phyloP scores from a whole-genome alignment of 2,797 vertebrate species.

The Danio kyathit region DNA sequence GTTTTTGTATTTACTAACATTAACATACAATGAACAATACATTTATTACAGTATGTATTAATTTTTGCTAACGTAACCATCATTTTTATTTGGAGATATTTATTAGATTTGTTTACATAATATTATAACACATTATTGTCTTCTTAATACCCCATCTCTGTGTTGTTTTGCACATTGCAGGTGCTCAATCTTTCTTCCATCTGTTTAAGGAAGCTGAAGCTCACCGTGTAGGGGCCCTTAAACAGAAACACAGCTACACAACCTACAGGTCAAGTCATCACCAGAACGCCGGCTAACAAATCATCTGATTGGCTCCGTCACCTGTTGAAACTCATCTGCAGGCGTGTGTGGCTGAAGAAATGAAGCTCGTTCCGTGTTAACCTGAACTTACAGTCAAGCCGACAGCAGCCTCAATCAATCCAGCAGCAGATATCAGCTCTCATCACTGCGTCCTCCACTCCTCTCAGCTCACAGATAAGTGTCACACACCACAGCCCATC shows the following conservation, averaged over 20 bases:
- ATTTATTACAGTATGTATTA: too few relatives aligned
- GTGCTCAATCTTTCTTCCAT: not conserved
- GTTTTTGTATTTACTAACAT: too few relatives aligned
- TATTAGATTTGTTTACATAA: too few relatives aligned
- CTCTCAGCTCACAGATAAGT: constrained; percentile 51
- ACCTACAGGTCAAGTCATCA: constrained; percentile 2
- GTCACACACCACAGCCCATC: not conserved
- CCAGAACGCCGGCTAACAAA: constrained; percentile 2
- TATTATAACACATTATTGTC: too few relatives aligned
- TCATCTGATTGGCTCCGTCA: not conserved
- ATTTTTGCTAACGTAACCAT: too few relatives aligned
- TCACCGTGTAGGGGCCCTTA: not conserved
- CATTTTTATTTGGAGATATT: too few relatives aligned
- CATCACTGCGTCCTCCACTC: constrained; percentile 38
- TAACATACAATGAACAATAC: too few relatives aligned
- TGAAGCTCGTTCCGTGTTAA: constrained; percentile 8
- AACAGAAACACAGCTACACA: not conserved
- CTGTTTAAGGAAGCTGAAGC: not conserved
- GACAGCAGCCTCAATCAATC: constrained; percentile 49
- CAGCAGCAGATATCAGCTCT: constrained; percentile 25
- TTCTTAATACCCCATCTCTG: too few relatives aligned
- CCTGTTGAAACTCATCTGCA: constrained; percentile 4
- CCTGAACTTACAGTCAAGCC: constrained; percentile 25
- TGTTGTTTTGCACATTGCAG: not conserved
- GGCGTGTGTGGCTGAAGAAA: constrained; percentile 31